phyloP scores from a whole-genome alignment of 2,888 invertebrate species.

The Agriopis aurantiaria region DNA sequence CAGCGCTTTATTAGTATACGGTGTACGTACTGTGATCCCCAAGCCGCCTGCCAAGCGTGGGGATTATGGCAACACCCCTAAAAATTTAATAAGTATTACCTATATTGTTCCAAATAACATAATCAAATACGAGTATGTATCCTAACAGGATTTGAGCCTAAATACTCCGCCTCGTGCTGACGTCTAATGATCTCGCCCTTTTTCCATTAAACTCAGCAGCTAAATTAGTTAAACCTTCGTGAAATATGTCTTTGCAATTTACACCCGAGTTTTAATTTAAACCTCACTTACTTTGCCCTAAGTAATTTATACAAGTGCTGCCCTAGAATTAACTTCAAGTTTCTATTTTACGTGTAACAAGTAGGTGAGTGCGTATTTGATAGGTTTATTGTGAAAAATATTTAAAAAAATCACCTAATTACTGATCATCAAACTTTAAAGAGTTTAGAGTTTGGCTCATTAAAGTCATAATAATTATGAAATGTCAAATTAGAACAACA shows the following conservation, averaged over 20 bases:
- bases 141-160: constrained; percentile 11
- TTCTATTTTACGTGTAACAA: constrained; percentile 2
- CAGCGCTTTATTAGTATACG: too few relatives aligned
- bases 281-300: constrained; percentile 30
- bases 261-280: constrained; percentile 38
- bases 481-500: too few relatives aligned
- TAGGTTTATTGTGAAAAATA: background rate
- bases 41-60: too few relatives aligned
- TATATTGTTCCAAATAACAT: too few relatives aligned
- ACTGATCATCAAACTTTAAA: too few relatives aligned
- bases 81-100: too few relatives aligned
- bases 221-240: constrained; percentile 32
- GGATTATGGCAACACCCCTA: too few relatives aligned
- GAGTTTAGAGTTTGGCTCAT: too few relatives aligned
- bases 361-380: background rate
- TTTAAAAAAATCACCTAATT: too few relatives aligned
- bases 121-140: background rate
- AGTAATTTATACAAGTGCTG: constrained; percentile 29
- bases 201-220: constrained; percentile 23
- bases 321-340: constrained; percentile 18
- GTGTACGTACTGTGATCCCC: too few relatives aligned
- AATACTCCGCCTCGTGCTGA: constrained; percentile 12
- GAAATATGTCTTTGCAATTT: constrained; percentile 35
- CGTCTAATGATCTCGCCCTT: constrained; percentile 21
- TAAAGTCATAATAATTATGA: too few relatives aligned